Conservation (phyloP, 2,113 vertebrate species). For the Syrmaticus mikado region DNA sequence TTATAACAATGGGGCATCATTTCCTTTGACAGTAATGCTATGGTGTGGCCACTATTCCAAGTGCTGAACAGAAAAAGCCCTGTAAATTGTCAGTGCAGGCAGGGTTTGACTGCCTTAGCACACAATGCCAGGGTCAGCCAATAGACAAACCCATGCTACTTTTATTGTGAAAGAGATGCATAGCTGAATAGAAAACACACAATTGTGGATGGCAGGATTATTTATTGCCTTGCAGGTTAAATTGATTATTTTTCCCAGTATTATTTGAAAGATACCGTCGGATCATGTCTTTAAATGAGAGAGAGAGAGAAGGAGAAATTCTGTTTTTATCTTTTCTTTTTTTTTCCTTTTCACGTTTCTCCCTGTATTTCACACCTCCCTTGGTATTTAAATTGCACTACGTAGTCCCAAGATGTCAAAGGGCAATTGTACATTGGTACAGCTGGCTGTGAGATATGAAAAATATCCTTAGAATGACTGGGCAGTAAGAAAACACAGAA, state of each 20-base stretch:
- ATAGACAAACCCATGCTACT: neutral
- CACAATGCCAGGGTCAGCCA: neutral
- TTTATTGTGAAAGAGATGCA: rapidly evolving
- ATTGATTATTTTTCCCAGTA: neutral
- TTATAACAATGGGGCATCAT: neutral
- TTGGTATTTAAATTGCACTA: neutral
- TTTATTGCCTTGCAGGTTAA: neutral
- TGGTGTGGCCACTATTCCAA: neutral
- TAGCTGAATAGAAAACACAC: neutral
- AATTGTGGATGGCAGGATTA: neutral
- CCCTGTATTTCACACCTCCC: neutral
- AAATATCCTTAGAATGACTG: neutral
- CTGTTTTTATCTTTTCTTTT: neutral
- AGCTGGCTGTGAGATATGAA: neutral
- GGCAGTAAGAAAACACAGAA: neutral
- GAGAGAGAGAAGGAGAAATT: rapidly evolving
- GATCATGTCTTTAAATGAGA: neutral
- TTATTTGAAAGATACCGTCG: neutral
- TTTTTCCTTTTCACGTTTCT: neutral
- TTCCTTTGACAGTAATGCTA: neutral
- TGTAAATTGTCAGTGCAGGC: neutral
- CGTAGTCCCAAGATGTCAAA: neutral
- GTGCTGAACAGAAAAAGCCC: neutral
- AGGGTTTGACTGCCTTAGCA: neutral
- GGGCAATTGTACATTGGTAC: neutral